Evolutionary conservation across 1,140 invertebrate species (phyloP).

Genomic region (Copidosoma floridanum): DNA sequence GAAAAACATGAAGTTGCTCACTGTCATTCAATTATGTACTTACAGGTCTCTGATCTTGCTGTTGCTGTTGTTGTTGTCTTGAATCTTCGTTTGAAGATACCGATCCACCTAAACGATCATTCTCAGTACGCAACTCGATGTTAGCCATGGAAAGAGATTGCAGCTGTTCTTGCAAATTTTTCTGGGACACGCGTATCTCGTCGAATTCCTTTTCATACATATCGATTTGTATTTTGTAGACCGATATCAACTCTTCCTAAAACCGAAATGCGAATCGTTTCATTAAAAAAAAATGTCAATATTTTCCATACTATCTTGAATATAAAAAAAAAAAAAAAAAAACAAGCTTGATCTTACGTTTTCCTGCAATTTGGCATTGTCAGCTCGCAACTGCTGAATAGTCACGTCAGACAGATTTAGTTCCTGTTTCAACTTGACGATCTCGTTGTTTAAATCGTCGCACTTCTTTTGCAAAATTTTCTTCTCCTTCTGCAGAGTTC

Average conservation of each 20-base stretch:
- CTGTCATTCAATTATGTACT: too few species aligned
- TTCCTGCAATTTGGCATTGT: slow-evolving; percentile 16
- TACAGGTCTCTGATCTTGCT: too few species aligned
- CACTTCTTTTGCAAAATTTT: slow-evolving; percentile 23
- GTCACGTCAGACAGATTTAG: background rate
- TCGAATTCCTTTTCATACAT: slow-evolving; percentile 16
- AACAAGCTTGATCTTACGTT: slow-evolving; percentile 4
- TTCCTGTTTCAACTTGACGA: slow-evolving; percentile 6
- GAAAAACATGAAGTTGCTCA: too few species aligned
- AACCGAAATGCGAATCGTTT: too few species aligned
- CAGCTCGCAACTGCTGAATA: background rate
- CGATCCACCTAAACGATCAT: background rate
- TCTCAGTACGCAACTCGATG: background rate
- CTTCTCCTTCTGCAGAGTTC: slow-evolving; percentile 32
- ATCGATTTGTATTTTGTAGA: slow-evolving; percentile 9
- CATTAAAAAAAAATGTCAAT: background rate
- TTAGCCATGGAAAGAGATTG: slow-evolving; percentile 8
- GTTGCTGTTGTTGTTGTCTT: too few species aligned
- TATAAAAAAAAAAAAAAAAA: background rate
- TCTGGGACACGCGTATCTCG: background rate
- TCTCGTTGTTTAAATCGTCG: slow-evolving; percentile 15
- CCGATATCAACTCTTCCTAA: slow-evolving; percentile 9
- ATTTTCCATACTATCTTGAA: background rate
- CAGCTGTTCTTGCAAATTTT: slow-evolving; percentile 14
- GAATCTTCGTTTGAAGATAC: background rate